These are phyloP conservation scores for Melanotaenia pygmaea DNA, from an alignment of 2,797 vertebrate genomes.

Conservation along the genomic window DNA sequence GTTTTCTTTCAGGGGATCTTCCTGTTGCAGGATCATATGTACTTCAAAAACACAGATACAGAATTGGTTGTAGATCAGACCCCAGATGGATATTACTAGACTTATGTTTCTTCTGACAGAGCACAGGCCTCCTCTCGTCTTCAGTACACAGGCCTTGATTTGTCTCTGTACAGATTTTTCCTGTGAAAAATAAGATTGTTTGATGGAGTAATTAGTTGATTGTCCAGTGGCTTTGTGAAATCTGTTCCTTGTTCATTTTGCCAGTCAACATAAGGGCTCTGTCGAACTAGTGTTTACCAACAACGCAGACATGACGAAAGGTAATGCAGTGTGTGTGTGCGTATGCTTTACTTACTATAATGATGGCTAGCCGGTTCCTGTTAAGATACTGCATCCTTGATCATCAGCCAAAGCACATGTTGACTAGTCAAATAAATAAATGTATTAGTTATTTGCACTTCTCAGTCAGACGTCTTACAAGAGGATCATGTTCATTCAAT, in stretches of 20 bases:
- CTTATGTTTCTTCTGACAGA: conserved; percentile 27
- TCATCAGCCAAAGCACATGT: conserved; percentile 54
- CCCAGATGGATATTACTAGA: conserved; percentile 21
- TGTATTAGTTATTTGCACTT: conserved; percentile 60
- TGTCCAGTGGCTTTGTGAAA: conserved; percentile 59
- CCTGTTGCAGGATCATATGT: conserved; percentile 2
- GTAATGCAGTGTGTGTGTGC: conserved; percentile 20
- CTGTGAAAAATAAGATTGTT: conserved; percentile 30
- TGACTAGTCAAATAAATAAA: conserved; percentile 27
- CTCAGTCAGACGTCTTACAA: conserved; percentile 31
- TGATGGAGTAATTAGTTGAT: conserved; percentile 14
- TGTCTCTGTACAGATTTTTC: conserved; percentile 44
- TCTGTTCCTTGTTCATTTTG: conserved; percentile 51
- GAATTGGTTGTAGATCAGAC: conserved; percentile 14
- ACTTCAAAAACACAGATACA: conserved; percentile 22
- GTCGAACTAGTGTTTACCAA: conserved; percentile 59
- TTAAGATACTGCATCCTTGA: conserved; percentile 26
- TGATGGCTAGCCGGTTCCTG: conserved; percentile 21
- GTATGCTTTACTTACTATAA: conserved; percentile 41
- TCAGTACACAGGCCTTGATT: conserved; percentile 3
- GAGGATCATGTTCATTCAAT: conserved; percentile 42
- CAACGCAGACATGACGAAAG: conserved; percentile 32
- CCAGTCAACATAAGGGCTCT: conserved; percentile 73
- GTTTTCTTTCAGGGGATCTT: background rate
- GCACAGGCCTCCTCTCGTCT: conserved; percentile 21